Evolutionary conservation across 2,113 vertebrate species (phyloP), one percentile per base, ranked within the genome.

Genomic region (Genyomyrus donnyi): DNA sequence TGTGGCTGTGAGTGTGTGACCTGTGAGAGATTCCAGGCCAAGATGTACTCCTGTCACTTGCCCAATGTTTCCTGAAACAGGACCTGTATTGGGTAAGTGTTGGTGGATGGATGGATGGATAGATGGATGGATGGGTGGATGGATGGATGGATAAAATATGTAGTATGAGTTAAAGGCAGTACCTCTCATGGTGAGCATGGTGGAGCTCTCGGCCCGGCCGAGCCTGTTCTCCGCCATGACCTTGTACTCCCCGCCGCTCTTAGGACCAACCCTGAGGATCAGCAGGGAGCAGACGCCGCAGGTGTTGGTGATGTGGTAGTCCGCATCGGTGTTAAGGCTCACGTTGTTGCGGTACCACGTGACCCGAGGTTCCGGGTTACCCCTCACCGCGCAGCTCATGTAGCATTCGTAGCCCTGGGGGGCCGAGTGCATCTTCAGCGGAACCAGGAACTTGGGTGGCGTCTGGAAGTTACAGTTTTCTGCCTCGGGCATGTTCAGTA

Each of bases 251-350:
- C 56, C 56, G 7, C 1, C n/a, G 56, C 3, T 62, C 56, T 62
- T 62, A 62, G 24, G 93, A 6, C 94, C 93, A 56, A 97, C 97
- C 0, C 84, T 91, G 15, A 95, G 92, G 92, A 98, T 93, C 24
- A 96, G 48, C 91, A 98, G 94, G 86, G 96, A 97, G 94, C 97
- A 98, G 48, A 98, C 96, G 0, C 97, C 97, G 1, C 96, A 96
- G 89, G 95, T 92, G 15, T 98, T 95, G 0, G 94, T 97, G 93
- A 96, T 96, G 91, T 96, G 94, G 74, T 96, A 96, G 3, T 93
- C 89, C 0, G 96, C 90, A 45, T 96, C 91, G 0, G 91, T 93
- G 90, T 95, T 96, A 88, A 98, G 91, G 92, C 95, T 96, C 90
- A 95, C 91, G 45, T 85, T 92, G 53, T 97, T 93, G 91, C 94